A percentile compares a stretch with the other conserved stretches of the same genome.
Conservation (phyloP, 2,888 invertebrate species). For the Cantharis rustica region DNA sequence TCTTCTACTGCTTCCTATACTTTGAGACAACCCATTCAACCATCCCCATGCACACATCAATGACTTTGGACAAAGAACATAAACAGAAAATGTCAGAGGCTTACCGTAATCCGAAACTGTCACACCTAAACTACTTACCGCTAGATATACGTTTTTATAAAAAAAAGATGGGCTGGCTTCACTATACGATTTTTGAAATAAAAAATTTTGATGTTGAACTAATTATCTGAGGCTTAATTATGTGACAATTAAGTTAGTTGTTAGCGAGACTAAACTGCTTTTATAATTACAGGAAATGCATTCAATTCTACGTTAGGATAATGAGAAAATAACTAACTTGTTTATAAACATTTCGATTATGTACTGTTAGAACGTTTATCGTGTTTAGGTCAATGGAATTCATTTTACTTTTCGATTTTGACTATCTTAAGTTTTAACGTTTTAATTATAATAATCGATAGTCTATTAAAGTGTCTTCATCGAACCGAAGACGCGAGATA, state of each 20-base stretch:
- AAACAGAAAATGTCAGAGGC: slow-evolving; percentile 17
- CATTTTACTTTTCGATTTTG: not conserved
- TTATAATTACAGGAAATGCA: not conserved
- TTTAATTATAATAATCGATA: not conserved
- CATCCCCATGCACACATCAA: slow-evolving; percentile 16
- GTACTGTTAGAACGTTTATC: not conserved
- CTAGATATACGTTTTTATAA: not conserved
- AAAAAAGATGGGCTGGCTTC: not conserved
- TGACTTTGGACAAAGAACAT: slow-evolving; percentile 20
- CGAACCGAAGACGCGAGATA: not conserved
- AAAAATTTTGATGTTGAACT: not conserved
- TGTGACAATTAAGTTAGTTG: not conserved
- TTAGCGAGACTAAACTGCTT: not conserved
- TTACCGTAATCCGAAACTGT: slow-evolving; percentile 15
- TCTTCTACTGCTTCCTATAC: slow-evolving; percentile 34
- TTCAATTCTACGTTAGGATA: not conserved
- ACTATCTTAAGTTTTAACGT: not conserved
- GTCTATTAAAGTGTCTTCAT: not conserved
- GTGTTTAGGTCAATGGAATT: not conserved
- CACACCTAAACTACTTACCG: slow-evolving; percentile 2
- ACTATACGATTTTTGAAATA: not conserved
- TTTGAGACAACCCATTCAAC: slow-evolving; percentile 43
- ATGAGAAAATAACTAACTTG: not conserved
- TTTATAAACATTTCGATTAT: not conserved
- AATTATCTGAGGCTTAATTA: not conserved